Conservation (phyloP, 2,797 vertebrate genomes). For the Ctenopoma multispine region DNA sequence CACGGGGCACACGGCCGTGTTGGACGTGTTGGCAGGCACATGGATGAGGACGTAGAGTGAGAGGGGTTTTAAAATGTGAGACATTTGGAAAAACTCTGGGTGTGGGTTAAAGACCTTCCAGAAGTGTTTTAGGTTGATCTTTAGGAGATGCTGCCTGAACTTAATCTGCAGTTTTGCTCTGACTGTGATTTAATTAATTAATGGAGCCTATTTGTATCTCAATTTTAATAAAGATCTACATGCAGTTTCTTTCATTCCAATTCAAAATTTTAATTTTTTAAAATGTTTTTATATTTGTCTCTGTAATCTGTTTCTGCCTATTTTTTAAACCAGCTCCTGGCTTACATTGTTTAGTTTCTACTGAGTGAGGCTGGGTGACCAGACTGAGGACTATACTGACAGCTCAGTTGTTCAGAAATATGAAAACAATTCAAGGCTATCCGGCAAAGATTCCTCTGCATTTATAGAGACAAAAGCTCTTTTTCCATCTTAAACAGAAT, state of each 20-base stretch:
- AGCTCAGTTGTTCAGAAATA: conserved; percentile 29
- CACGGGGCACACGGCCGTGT: conserved; percentile 31
- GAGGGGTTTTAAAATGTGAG: conserved; percentile 19
- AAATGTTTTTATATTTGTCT: background rate
- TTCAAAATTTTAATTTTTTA: background rate
- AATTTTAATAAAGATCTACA: too few species aligned
- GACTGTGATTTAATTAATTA: background rate
- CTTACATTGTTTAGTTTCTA: conserved; percentile 12
- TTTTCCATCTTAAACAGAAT: conserved; percentile 10
- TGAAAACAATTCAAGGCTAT: conserved; percentile 14
- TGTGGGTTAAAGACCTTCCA: conserved; percentile 3
- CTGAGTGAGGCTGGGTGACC: background rate
- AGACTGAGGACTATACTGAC: background rate
- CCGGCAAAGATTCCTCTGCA: conserved; percentile 19
- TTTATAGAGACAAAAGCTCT: conserved; percentile 16
- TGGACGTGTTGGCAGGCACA: conserved; percentile 55
- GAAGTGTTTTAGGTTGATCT: conserved; percentile 11
- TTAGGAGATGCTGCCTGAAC: background rate
- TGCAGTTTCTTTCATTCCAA: background rate
- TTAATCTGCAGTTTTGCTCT: too few species aligned
- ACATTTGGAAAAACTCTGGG: conserved; percentile 2
- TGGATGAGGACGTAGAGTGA: conserved; percentile 5
- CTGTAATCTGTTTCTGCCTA: background rate
- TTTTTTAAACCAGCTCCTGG: conserved; percentile 9
- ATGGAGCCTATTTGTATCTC: too few species aligned